Evolutionary conservation across 1,140 invertebrate species (phyloP).

Genomic region (Ceratina japonica): DNA sequence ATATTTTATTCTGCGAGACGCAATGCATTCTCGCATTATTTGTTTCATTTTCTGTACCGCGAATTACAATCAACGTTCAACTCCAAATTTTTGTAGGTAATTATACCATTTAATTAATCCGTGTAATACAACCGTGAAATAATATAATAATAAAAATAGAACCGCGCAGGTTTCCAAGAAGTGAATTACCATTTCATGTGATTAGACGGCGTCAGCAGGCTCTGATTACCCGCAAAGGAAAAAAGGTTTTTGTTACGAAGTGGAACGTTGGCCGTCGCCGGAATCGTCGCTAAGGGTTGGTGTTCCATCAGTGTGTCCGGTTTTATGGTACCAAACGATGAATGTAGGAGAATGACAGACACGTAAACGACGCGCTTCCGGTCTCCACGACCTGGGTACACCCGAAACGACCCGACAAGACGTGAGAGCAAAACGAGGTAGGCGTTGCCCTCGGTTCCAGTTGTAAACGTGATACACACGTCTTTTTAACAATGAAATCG

Average conservation of each 20-base stretch:
- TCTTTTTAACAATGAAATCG: not conserved
- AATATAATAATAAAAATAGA: conserved; percentile 33
- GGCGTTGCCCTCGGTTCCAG: conserved; percentile 20
- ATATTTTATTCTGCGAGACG: not conserved
- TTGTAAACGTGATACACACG: not conserved
- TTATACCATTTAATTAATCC: too few species aligned
- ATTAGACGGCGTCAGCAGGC: conserved; percentile 41
- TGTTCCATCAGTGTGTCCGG: conserved; percentile 38
- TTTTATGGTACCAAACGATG: conserved; percentile 36
- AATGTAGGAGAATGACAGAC: conserved; percentile 28
- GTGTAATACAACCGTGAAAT: not conserved
- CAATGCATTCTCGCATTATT: too few species aligned
- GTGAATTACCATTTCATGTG: conserved; percentile 58
- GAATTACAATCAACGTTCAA: too few species aligned
- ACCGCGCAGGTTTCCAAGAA: conserved; percentile 47
- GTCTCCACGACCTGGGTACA: conserved; percentile 41
- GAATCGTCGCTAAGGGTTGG: conserved; percentile 42
- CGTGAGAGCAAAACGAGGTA: conserved; percentile 34
- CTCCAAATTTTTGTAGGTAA: too few species aligned
- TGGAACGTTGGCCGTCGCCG: conserved; percentile 38
- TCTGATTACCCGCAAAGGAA: conserved; percentile 40
- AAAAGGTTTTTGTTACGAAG: conserved; percentile 11
- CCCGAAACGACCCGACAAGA: conserved; percentile 26
- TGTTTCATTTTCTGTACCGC: too few species aligned
- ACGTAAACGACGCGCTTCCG: conserved; percentile 62